Percentiles rank a stretch among this genome's conserved stretches.
phyloP scores from a whole-genome alignment of 1,140 invertebrate species.

The Drosophila azteca region DNA sequence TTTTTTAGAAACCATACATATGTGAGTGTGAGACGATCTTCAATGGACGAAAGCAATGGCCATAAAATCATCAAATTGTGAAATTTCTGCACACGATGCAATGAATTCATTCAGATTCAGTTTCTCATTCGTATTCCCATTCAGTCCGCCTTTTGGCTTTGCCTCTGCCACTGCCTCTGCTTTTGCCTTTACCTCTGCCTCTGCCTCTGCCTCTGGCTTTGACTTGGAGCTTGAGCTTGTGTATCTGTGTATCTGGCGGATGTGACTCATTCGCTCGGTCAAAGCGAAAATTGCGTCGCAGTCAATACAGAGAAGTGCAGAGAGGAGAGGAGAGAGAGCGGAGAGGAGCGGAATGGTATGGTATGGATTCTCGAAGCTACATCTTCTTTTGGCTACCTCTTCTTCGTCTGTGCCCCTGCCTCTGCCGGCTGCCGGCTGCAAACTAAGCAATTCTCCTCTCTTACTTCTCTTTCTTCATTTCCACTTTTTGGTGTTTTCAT shows the following conservation, averaged over 20 bases:
- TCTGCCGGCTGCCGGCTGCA: conserved; percentile 11
- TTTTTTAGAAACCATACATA: conserved; percentile 14
- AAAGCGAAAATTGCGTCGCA: conserved; percentile 59
- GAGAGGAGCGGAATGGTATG: conserved; percentile 11
- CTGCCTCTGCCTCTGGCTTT: background rate
- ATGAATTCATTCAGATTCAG: conserved; percentile 29
- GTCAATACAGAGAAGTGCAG: conserved; percentile 15
- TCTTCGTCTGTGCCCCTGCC: conserved; percentile 27
- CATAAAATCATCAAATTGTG: conserved; percentile 50
- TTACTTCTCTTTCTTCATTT: conserved; percentile 2
- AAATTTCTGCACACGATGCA: conserved; percentile 45
- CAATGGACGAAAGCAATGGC: conserved; percentile 10
- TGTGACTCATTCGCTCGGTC: conserved; percentile 64
- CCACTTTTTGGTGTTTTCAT: background rate
- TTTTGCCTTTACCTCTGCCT: background rate
- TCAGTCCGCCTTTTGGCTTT: conserved; percentile 2
- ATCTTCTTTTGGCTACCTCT: conserved; percentile 28
- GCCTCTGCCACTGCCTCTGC: background rate
- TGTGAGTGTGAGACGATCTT: conserved; percentile 25
- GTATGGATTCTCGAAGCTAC: background rate
- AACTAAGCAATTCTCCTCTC: conserved; percentile 40
- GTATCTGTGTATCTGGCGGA: conserved; percentile 50
- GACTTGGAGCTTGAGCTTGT: no score
- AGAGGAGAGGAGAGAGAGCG: background rate
- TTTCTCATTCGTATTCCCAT: conserved; percentile 20